Evolutionary conservation across 2,888 invertebrate genomes (phyloP).

Genomic region (Nephrotoma flavescens): DNA sequence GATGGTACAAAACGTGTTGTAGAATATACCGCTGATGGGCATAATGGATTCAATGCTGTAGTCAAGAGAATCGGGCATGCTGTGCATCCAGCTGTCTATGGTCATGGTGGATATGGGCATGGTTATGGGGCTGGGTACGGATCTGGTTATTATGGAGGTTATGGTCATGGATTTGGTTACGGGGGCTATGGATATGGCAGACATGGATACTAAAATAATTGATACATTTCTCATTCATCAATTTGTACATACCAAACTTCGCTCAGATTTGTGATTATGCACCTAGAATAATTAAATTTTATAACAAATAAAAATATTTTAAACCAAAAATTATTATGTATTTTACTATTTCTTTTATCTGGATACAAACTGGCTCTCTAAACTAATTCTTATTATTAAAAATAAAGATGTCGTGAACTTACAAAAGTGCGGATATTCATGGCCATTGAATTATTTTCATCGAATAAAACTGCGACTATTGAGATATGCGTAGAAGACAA

Average conservation of each 20-base stretch:
- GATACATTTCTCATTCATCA: too few species aligned
- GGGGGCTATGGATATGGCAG: background rate
- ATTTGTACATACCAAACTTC: background rate
- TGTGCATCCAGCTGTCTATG: constrained; percentile 10
- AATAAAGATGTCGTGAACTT: too few species aligned
- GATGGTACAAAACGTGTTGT: constrained; percentile 36
- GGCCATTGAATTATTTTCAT: too few species aligned
- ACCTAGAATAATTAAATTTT: background rate
- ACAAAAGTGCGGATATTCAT: too few species aligned
- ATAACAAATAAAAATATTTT: background rate
- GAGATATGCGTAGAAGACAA: too few species aligned
- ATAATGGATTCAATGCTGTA: constrained; percentile 35
- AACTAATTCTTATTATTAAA: too few species aligned
- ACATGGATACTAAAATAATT: background rate
- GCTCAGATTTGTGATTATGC: background rate
- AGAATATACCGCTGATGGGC: constrained; percentile 34
- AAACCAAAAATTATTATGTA: too few species aligned
- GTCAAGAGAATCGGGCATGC: constrained; percentile 34
- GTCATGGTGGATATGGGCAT: constrained; percentile 6
- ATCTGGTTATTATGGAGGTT: background rate
- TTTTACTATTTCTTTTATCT: too few species aligned
- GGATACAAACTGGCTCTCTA: too few species aligned
- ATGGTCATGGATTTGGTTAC: background rate
- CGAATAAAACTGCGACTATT: too few species aligned
- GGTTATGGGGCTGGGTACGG: background rate